phyloP scores from a whole-genome alignment of 2,113 vertebrate genomes.

The Stegastes partitus region DNA sequence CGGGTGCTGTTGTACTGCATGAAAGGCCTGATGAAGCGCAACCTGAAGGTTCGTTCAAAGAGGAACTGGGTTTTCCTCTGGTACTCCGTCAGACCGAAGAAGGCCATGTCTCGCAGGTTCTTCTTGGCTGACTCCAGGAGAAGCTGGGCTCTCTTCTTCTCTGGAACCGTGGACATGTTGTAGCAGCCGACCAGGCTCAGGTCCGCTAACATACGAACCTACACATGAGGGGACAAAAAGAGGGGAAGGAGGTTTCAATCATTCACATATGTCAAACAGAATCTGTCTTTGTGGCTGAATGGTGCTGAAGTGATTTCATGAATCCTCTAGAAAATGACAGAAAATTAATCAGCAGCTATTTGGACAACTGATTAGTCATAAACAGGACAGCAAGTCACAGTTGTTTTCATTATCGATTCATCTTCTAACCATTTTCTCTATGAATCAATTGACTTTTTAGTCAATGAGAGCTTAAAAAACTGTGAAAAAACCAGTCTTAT shows the following conservation, averaged over 20 bases:
- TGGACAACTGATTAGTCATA: neutral
- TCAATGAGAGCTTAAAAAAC: too few species aligned
- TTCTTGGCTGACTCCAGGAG: slow-evolving; percentile 98
- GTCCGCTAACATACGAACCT: slow-evolving; percentile 98
- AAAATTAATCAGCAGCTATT: neutral
- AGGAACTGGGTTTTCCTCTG: slow-evolving; percentile 99
- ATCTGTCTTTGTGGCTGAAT: neutral
- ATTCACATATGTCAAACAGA: too few species aligned
- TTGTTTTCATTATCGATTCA: neutral
- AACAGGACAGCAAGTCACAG: neutral
- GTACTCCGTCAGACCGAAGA: slow-evolving; percentile 98
- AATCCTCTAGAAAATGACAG: neutral
- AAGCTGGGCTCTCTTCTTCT: slow-evolving; percentile 95
- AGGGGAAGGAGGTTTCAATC: neutral
- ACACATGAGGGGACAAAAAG: slow-evolving; percentile 3
- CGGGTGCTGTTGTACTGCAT: slow-evolving; percentile 99
- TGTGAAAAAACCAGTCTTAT: too few species aligned
- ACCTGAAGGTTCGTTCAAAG: slow-evolving; percentile 96
- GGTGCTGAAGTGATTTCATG: neutral
- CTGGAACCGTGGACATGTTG: slow-evolving; percentile 97
- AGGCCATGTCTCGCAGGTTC: slow-evolving; percentile 98
- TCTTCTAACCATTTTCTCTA: neutral
- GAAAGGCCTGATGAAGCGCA: slow-evolving; percentile 98
- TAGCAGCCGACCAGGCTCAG: slow-evolving; percentile 98
- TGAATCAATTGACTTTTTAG: neutral